Conservation (phyloP, 2,113 vertebrate species). For the Neolamprologus caudopunctatus region DNA sequence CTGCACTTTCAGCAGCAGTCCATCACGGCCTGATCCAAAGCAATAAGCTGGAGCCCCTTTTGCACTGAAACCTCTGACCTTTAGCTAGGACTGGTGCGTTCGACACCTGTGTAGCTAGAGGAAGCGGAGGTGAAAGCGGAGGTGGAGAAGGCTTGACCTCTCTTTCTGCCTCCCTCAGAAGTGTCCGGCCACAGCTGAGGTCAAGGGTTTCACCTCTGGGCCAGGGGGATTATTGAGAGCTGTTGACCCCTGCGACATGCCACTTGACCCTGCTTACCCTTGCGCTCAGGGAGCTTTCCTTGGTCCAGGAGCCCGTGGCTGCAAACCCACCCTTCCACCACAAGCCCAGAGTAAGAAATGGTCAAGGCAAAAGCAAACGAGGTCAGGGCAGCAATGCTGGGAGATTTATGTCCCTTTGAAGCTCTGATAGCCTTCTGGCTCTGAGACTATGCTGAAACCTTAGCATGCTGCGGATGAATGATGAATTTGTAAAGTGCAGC, state of each 20-base stretch:
- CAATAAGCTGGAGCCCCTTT: conserved; percentile 11
- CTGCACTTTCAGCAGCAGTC: background rate
- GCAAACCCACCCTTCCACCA: background rate
- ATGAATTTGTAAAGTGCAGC: conserved; percentile 26
- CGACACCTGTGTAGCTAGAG: conserved; percentile 60
- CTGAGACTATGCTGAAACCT: background rate
- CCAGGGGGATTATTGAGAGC: conserved; percentile 46
- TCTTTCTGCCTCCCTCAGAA: conserved; percentile 34
- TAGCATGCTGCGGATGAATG: conserved; percentile 26
- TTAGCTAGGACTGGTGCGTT: conserved; percentile 24
- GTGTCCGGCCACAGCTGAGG: conserved; percentile 37
- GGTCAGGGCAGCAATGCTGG: conserved; percentile 53
- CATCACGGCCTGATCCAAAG: background rate
- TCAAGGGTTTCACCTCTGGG: conserved; percentile 56
- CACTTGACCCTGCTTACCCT: conserved; percentile 69
- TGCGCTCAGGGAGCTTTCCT: conserved; percentile 29
- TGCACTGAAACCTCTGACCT: conserved; percentile 43
- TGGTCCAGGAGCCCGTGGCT: conserved; percentile 32
- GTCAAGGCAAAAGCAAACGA: conserved; percentile 63
- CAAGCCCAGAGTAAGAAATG: conserved; percentile 15
- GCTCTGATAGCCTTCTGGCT: conserved; percentile 34
- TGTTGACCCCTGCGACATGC: conserved; percentile 59
- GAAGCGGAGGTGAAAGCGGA: conserved; percentile 34
- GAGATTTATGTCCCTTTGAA: conserved; percentile 58
- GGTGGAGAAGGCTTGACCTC: conserved; percentile 52